Conservation (phyloP, 2,888 invertebrate genomes). For the Orchesellides sinensis region DNA sequence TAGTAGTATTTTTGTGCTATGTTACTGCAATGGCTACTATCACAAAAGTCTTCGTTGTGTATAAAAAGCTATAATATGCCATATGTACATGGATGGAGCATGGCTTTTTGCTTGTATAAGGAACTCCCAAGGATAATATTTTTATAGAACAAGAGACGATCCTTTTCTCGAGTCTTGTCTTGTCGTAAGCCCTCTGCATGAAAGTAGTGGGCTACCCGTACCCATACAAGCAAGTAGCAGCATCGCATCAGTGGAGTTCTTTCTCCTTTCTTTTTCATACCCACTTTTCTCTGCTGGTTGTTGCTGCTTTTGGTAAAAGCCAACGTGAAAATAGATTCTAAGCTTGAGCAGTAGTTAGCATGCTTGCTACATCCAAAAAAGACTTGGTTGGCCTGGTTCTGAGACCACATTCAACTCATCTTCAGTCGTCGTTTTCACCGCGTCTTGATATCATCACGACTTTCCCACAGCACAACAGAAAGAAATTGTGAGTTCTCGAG, state of each 20-base stretch:
- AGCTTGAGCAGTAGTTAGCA: slow-evolving; percentile 3
- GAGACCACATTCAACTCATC: slow-evolving; percentile 58
- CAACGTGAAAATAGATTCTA: slow-evolving; percentile 10
- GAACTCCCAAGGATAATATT: slow-evolving; percentile 8
- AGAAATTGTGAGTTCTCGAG: no score
- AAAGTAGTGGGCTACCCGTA: neutral
- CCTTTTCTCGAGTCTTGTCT: slow-evolving; percentile 27
- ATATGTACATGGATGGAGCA: no score
- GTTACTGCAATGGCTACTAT: no score
- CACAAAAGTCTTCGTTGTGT: no score
- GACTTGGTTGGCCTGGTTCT: slow-evolving; percentile 46
- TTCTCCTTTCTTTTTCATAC: neutral
- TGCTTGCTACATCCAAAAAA: neutral
- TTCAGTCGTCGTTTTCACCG: slow-evolving; percentile 61
- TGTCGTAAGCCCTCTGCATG: no score
- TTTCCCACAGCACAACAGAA: no score
- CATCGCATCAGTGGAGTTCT: neutral
- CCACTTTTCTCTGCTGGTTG: neutral
- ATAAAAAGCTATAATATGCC: no score
- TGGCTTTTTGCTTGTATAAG: no score
- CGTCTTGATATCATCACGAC: slow-evolving; percentile 60
- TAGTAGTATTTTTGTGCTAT: no score
- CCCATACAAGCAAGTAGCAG: neutral
- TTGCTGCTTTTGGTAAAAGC: slow-evolving; percentile 31
- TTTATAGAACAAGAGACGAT: neutral